Evolutionary conservation across 2,888 invertebrate genomes (phyloP), one percentile per base, ranked within the genome.

Genomic region (Synergus itoensis): DNA sequence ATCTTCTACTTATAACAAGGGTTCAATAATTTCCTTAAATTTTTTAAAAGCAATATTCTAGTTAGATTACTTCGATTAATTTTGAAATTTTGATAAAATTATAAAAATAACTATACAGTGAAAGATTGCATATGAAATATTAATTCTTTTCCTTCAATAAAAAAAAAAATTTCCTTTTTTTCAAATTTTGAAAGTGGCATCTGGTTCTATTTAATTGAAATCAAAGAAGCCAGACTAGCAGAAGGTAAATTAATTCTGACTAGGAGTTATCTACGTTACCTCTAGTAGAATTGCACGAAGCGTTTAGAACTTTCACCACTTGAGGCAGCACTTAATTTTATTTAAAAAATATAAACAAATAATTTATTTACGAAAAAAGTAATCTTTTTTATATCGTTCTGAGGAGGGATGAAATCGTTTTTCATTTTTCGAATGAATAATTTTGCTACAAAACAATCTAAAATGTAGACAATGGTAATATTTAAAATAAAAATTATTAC

Each of bases 301-400:
- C 14, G 14, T 45, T 67, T 67, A 1, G 14, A 21, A 67, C 67
- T 67, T 45, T 67, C 67, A 45, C 67, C 28, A 67, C 67, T 21
- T 18, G 45, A 67, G 45, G 67, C 67, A 67, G 67, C 67, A 67
- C 45, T 48, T 16, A 12, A 11, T 60, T 60, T 21, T 21, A 21
- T 60, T 53, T 60, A 11, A 21, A 60, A 60, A 60, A 60, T 11
- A 21, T 1, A 12, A 60, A 21, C 45, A 45, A 45, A 11, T 45
- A 36, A 36, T 7, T 7, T 36, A 36, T 36, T 5, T 36, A 0
- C 5, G 36, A 36, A 36, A 36, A 28, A 28, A 28, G 3, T 28
- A 3, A 28, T 3, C 28, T 28, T 28, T 28, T 28, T 28, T 28
- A 28, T 28, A 28, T 28, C 28, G 1, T 28, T 1, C 28, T 28